Conservation (phyloP, 2,888 invertebrate genomes). For the Enoplolaimus lenunculus region DNA sequence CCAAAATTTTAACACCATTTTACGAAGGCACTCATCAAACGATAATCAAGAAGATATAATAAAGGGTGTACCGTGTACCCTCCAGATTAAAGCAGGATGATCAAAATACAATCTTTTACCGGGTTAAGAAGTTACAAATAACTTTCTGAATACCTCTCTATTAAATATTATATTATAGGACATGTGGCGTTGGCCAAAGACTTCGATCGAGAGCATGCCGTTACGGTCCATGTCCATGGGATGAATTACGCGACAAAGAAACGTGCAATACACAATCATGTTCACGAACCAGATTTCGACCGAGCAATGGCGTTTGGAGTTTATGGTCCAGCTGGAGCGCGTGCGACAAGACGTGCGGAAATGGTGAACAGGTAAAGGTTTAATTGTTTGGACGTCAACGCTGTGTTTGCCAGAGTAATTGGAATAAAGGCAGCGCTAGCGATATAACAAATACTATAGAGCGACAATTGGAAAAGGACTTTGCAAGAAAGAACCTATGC, state of each 20-base stretch:
- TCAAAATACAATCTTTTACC: too few species aligned
- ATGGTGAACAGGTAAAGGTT: background rate
- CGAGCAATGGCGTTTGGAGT: background rate
- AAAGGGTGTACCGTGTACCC: too few species aligned
- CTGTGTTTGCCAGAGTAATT: too few species aligned
- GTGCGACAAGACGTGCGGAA: background rate
- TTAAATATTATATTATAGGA: background rate
- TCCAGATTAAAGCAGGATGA: too few species aligned
- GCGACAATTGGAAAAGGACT: too few species aligned
- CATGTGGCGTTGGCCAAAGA: background rate
- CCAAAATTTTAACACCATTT: background rate
- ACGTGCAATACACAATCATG: background rate
- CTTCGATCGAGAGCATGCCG: background rate
- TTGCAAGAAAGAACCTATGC: too few species aligned
- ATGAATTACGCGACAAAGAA: background rate
- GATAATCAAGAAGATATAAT: too few species aligned
- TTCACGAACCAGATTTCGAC: background rate
- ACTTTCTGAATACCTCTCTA: too few species aligned
- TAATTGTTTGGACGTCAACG: background rate
- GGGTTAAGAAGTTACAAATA: too few species aligned
- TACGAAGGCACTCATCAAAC: background rate
- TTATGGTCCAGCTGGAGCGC: background rate
- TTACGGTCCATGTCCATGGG: background rate
- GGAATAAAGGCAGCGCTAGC: too few species aligned
- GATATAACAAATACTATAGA: too few species aligned